Evolutionary conservation across 2,888 invertebrate species (phyloP), one percentile per base, ranked within the genome.

Genomic region (Tetragonisca angustula): DNA sequence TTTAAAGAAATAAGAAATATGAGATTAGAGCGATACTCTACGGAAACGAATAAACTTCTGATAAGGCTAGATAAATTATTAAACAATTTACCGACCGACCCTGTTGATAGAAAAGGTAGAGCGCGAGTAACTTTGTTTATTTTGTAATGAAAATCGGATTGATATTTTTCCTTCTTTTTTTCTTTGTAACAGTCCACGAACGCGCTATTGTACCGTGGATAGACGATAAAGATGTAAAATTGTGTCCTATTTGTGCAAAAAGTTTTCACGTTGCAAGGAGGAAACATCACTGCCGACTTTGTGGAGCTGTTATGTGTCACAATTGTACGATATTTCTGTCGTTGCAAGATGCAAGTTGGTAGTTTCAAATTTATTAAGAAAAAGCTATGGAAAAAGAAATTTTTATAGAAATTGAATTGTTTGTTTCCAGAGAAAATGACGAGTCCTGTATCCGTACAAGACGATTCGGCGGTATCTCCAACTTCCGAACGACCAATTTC

Each of bases 241-340:
- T 98, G 15, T 99, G 99, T 94, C 98, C 98, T 0, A 97, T 97
- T 88, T 99, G 99, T 95, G 98, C 98, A 0, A 97, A 97, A 92
- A 96, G 96, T 68, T 99, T 99, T 94, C 97, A 97, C 91, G 95
- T 99, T 79, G 97, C 98, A 0, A 95, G 98, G 81, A 95, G 99
- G 87, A 98, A 99, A 94, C 99, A 99, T 95, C 99, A 99, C 95
- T 99, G 99, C 93, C 96, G 99, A 84, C 95, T 99, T 5, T 99
- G 98, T 94, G 99, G 99, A 0, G 97, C 98, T 79, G 97, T 99
- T 83, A 97, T 99, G 96, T 99, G 99, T 94, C 96, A 98, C 93
- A 97, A 97, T 90, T 99, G 99, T 94, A 99, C 99, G 0, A 95
- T 97, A 90, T 99, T 98, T 94, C 95, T 99, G 88, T 96, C 97